Evolutionary conservation across 2,797 vertebrate genomes (phyloP), one percentile per base, ranked within the genome.

Genomic region (Chaenodraco wilsoni): DNA sequence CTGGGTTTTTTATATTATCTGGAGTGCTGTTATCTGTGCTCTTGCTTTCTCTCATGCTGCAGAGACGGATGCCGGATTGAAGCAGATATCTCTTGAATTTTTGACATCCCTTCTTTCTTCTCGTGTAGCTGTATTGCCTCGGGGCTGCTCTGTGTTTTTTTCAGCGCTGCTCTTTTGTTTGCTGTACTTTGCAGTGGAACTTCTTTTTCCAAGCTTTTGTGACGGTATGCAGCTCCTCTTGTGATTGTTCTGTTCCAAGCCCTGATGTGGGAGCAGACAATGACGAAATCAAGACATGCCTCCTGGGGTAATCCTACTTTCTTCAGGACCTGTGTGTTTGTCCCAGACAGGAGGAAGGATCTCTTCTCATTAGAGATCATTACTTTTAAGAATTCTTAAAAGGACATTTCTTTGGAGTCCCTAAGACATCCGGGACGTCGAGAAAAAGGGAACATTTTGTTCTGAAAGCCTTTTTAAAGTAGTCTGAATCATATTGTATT

Each of bases 231-330:
- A 59, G 15, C 23, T 14, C 54, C 21, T 56, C 14, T 74, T 82
- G 56, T 43, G 69, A 19, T 55, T 27, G 40, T 65, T 33, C 12
- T 71, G 11, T 74, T 74, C 7, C 31, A 45, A 81, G 78, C 51
- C 48, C 51, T 13, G 52, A 44, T 55, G 73, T 64, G 45, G 72
- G 41, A 66, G 67, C 70, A 72, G 70, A 78, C 12, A 17, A 52
- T 60, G 55, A 80, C 1, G 45, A 73, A 54, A 78, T 66, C 55
- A 65, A 80, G 69, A 79, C 14, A 19, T 54, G 48, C 63, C 82
- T 81, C 66, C 49, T 55, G 72, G 80, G 74, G 43, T 78, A 80
- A 79, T 74, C 66, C 50, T 37, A 44, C 16, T 65, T 63, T 75
- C 64, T 64, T 57, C 67, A 40, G 60, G n/a, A 65, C 27, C 65